Conservation (phyloP, 2,888 invertebrate genomes). For the Hypomecis punctinalis region DNA sequence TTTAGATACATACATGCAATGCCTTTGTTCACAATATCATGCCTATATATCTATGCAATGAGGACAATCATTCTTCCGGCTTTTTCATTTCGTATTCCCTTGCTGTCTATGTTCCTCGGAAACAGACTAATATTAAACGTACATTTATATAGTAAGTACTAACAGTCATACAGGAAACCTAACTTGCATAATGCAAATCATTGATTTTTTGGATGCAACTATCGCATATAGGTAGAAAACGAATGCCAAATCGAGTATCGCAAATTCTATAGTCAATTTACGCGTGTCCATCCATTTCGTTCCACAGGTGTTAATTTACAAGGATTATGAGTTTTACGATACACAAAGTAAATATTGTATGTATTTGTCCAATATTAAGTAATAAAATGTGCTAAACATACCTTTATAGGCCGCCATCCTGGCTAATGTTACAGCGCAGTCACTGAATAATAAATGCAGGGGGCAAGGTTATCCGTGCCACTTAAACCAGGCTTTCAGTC, state of each 20-base stretch:
- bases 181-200: slow-evolving; percentile 13
- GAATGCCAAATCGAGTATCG: not conserved
- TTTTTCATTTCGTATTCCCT: slow-evolving; percentile 27
- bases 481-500: slow-evolving; percentile 34
- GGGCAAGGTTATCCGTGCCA: slow-evolving; percentile 67
- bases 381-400: slow-evolving; percentile 56
- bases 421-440: slow-evolving; percentile 70
- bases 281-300: slow-evolving; percentile 8
- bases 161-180: not conserved
- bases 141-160: not conserved
- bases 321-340: slow-evolving; percentile 14
- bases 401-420: slow-evolving; percentile 81
- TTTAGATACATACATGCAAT: slow-evolving; percentile 9
- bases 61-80: slow-evolving; percentile 21
- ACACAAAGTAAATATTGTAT: slow-evolving; percentile 24
- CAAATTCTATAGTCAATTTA: not conserved
- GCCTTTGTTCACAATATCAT: slow-evolving; percentile 12
- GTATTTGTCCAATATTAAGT: slow-evolving; percentile 37
- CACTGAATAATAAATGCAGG: slow-evolving; percentile 82
- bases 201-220: slow-evolving; percentile 22
- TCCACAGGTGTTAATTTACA: slow-evolving; percentile 34
- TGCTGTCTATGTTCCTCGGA: not conserved
- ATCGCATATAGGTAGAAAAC: not conserved
- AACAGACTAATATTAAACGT: too few species aligned
- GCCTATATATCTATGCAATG: slow-evolving; percentile 10